Conservation (phyloP, 1,140 invertebrate genomes). For the Helicoverpa armigera region DNA sequence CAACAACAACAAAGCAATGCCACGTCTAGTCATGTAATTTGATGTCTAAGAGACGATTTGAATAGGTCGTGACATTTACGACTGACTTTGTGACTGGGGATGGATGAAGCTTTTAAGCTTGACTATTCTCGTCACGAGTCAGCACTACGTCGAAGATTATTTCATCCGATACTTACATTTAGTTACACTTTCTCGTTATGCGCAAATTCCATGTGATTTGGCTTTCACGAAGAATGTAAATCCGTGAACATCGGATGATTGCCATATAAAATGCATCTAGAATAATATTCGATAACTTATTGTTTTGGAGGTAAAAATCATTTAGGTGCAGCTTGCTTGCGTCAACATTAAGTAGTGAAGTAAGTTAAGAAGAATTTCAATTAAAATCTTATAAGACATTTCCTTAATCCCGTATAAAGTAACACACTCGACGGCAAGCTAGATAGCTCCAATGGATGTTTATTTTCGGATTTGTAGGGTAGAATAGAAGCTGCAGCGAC, state of each 20-base stretch:
- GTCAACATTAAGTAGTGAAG: neutral
- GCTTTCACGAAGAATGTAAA: slow-evolving; percentile 55
- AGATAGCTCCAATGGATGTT: too few relatives aligned
- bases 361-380: neutral
- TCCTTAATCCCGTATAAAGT: too few relatives aligned
- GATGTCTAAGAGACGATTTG: slow-evolving; percentile 14
- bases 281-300: neutral
- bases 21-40: slow-evolving; percentile 15
- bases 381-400: too few relatives aligned
- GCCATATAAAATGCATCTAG: slow-evolving; percentile 12
- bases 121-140: slow-evolving; percentile 19
- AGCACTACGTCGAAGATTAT: slow-evolving; percentile 31
- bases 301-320: neutral
- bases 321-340: neutral
- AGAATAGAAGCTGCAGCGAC: too few relatives aligned
- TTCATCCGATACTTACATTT: slow-evolving; percentile 53
- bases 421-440: too few relatives aligned
- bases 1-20: slow-evolving; percentile 25
- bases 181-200: slow-evolving; percentile 67
- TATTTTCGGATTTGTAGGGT: too few relatives aligned
- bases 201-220: slow-evolving; percentile 51
- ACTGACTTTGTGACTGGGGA: slow-evolving; percentile 22
- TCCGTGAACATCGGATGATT: slow-evolving; percentile 21
- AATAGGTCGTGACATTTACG: slow-evolving; percentile 47
- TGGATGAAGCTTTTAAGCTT: slow-evolving; percentile 8